These are phyloP conservation scores for Aphelenchoides bicaudatus DNA, from an alignment of 2,888 invertebrate species.

Conservation along the genomic window DNA sequence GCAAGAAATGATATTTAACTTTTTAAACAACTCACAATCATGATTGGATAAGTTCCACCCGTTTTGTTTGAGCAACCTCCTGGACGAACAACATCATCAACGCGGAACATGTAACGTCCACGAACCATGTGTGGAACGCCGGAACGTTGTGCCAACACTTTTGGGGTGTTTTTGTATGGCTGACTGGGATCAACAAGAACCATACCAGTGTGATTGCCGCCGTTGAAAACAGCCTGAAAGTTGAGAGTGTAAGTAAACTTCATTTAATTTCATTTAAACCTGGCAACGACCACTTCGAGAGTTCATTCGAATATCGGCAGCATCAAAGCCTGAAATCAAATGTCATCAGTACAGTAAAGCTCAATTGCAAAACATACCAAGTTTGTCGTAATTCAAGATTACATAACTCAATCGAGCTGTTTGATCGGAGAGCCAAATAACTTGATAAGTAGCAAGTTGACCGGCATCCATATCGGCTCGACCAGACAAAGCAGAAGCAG, in stretches of 20 bases:
- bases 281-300: conserved; percentile 54
- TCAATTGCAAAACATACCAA: too few relatives aligned
- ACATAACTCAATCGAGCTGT: conserved; percentile 89
- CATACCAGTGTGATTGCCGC: conserved; percentile 60
- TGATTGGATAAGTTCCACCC: conserved; percentile 60
- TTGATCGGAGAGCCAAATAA: conserved; percentile 63
- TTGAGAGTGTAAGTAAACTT: conserved; percentile 3
- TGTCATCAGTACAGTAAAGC: too few relatives aligned
- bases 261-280: conserved; percentile 21
- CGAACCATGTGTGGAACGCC: conserved; percentile 59
- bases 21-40: too few relatives aligned
- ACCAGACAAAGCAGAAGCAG: conserved; percentile 67
- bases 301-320: conserved; percentile 62
- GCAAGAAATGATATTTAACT: too few relatives aligned
- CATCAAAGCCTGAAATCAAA: too few relatives aligned
- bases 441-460: conserved; percentile 91
- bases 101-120: conserved; percentile 86
- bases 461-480: conserved; percentile 57
- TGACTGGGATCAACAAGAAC: conserved; percentile 58
- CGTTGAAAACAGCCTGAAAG: conserved; percentile 57
- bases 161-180: conserved; percentile 56
- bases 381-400: conserved; percentile 85
- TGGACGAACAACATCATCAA: conserved; percentile 86
- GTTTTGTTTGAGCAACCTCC: conserved; percentile 72
- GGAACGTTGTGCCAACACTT: conserved; percentile 54